Base-by-base conservation (phyloP, 2,113 vertebrate species). In the Heptranchias perlo region DNA sequence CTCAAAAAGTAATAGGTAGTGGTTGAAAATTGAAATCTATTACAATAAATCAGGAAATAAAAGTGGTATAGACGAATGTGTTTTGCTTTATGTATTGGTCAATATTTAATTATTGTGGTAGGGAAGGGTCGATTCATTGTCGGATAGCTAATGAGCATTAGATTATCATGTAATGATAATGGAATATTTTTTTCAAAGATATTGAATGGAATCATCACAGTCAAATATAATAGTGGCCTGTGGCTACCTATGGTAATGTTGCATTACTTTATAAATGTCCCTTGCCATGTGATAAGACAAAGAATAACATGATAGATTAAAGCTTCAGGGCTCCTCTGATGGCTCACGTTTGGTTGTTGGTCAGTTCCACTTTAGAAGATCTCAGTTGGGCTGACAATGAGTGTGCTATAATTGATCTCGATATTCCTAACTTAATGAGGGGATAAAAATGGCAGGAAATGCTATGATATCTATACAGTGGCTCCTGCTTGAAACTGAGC, bases 81-180 rank as follows among this genome's bases (percentile, higher is more conserved):
- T 52, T 95, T 95, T 95, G 93, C 28, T 95, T 95, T 95, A 95
- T 95, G 94, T 25, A 73, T 95, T 73, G 94, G 94, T 95, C 94
- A 95, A 95, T 95, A 95, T 49, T 73, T 95, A 95, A 95, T 95
- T 95, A 95, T 28, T 95, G 44, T 95, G 44, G 44, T 69, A 69
- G 64, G 65, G 52, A 69, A 95, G 25, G 65, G 65, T 95, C 94
- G 62, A 69, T 95, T 47, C 25, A 95, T 47, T 58, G 47, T 69
- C 73, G 65, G 64, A 44, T 39, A 35, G 64, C 47, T 95, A 69
- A 69, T 95, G 94, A 95, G 94, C 64, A 69, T 95, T 69, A 69
- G 64, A 95, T 95, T 67, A 95, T 95, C 64, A 49, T 14, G 11
- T 95, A 95, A 95, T 49, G 47, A 95, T 95, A 67, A 95, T 69